Percentiles rank a stretch among this genome's conserved stretches.
Conservation (phyloP, 37 sponge, comb jelly and placozoan species). For the Diacarnus erythraeanus region DNA sequence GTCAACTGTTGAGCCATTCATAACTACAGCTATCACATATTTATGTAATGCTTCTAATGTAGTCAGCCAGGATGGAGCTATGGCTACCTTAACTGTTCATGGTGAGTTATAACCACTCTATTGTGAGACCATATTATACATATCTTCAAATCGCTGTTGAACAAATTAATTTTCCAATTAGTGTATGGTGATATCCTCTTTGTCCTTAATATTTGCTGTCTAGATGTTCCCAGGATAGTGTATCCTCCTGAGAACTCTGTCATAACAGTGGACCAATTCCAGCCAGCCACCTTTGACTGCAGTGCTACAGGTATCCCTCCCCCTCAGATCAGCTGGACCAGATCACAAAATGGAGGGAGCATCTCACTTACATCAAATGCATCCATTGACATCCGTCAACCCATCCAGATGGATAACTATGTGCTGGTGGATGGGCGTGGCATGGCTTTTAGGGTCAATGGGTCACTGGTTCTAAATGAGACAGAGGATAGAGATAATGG, state of each 20-base stretch:
- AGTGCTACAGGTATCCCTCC: conserved; percentile 39
- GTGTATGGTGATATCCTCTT: no score
- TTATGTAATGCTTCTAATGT: neutral
- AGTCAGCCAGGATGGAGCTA: neutral
- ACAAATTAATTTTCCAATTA: no score
- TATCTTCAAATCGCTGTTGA: no score
- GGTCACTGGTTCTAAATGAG: neutral
- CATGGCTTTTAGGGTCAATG: neutral
- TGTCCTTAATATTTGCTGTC: neutral
- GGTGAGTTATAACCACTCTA: neutral
- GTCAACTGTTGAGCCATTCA: neutral
- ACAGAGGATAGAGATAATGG: neutral
- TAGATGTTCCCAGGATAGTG: neutral
- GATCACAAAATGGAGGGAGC: neutral
- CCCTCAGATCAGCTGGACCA: conserved; percentile 44
- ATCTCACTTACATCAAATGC: neutral
- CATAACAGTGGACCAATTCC: neutral
- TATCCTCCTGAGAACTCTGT: neutral
- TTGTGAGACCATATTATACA: neutral
- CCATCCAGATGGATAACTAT: neutral
- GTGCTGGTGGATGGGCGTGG: neutral
- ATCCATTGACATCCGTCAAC: neutral
- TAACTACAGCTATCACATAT: neutral
- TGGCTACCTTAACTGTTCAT: neutral
- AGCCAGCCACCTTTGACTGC: conserved; percentile 16